phyloP scores from a whole-genome alignment of 1,140 invertebrate species.

The Zaprionus vittiger region DNA sequence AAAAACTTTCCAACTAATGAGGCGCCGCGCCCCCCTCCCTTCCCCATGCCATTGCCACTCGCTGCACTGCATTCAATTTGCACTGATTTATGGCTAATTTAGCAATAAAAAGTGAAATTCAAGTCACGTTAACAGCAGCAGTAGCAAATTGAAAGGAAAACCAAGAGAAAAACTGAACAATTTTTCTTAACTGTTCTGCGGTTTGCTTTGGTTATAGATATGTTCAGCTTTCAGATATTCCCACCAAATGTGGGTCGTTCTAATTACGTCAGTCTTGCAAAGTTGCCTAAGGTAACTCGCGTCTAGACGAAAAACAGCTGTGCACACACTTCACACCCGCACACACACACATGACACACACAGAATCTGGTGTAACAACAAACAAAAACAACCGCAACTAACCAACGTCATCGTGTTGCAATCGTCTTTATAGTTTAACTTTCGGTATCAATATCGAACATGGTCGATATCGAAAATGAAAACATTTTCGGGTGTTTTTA shows the following conservation, averaged over 20 bases:
- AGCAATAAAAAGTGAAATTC: constrained; percentile 76
- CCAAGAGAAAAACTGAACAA: constrained; percentile 1
- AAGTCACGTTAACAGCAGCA: constrained; percentile 40
- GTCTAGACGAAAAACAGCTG: constrained; percentile 32
- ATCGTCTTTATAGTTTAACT: neutral
- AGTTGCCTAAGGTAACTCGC: neutral
- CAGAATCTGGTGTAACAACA: neutral
- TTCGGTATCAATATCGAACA: neutral
- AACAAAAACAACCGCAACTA: neutral
- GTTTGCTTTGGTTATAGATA: constrained; percentile 22
- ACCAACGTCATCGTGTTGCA: constrained; percentile 10
- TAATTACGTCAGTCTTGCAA: constrained; percentile 35
- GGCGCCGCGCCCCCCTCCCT: neutral
- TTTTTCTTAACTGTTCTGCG: constrained; percentile 21
- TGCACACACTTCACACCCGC: constrained; percentile 17
- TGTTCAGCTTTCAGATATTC: neutral
- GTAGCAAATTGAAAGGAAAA: constrained; percentile 37
- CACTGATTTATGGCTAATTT: constrained; percentile 18
- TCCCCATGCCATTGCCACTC: neutral
- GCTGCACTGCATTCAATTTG: constrained; percentile 29
- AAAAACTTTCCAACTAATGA: constrained; percentile 75
- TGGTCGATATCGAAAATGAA: neutral
- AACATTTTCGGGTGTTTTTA: neutral
- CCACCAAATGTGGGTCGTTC: constrained; percentile 1
- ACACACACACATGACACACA: neutral